Percentiles rank a stretch among this genome's conserved stretches.
phyloP scores from a whole-genome alignment of 1,140 invertebrate genomes.

The Brachionus angularis region DNA sequence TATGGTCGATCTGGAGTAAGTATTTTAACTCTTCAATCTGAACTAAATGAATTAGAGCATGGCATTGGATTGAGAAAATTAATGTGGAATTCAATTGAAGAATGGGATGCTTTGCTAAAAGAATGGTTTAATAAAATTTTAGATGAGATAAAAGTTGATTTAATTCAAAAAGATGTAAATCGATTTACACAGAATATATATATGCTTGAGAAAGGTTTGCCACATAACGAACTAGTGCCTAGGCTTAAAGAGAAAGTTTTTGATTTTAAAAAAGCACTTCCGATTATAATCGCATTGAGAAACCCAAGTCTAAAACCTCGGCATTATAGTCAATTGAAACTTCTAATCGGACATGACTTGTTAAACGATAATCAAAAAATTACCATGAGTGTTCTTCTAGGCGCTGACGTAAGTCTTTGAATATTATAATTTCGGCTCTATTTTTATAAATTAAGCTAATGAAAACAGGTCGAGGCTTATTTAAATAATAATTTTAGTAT shows the following conservation, averaged over 20 bases:
- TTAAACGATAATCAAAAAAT: slow-evolving; percentile 51
- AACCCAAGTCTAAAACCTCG: slow-evolving; percentile 54
- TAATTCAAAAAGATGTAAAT: slow-evolving; percentile 56
- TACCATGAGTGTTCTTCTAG: slow-evolving; percentile 54
- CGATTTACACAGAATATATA: slow-evolving; percentile 57
- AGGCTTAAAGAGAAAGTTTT: slow-evolving; percentile 70
- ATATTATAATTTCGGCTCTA: not conserved
- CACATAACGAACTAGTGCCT: slow-evolving; percentile 70
- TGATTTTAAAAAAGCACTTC: slow-evolving; percentile 68
- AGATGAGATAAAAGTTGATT: slow-evolving; percentile 54
- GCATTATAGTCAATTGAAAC: slow-evolving; percentile 55
- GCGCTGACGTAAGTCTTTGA: slow-evolving; percentile 53
- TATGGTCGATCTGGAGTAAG: slow-evolving; percentile 49
- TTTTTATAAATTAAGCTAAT: no score
- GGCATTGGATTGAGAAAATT: slow-evolving; percentile 54
- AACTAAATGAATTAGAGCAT: slow-evolving; percentile 55
- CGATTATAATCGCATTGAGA: slow-evolving; percentile 55
- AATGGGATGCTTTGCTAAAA: slow-evolving; percentile 52
- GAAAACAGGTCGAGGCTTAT: slow-evolving; percentile 24
- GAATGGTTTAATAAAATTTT: slow-evolving; percentile 55
- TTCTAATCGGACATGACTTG: slow-evolving; percentile 53
- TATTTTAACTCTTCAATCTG: slow-evolving; percentile 52
- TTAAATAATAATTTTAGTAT: slow-evolving; percentile 15
- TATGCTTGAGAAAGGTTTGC: slow-evolving; percentile 62
- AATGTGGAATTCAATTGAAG: slow-evolving; percentile 55